phyloP scores from a whole-genome alignment of 2,797 vertebrate genomes.

The Manis crassicaudata region DNA sequence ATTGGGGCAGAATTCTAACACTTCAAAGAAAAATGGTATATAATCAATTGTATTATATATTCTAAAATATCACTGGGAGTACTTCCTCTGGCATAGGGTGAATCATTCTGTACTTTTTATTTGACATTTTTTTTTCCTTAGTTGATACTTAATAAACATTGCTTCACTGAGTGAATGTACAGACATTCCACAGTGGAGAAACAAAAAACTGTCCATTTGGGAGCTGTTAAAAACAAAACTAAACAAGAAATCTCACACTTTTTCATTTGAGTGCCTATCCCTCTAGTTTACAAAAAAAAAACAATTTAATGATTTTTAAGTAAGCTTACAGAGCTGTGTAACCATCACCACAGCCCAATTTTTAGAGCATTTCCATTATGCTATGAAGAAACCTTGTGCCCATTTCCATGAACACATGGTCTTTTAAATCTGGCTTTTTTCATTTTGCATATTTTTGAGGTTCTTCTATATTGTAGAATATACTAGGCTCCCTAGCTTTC shows the following conservation, averaged over 20 bases:
- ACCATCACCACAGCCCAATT: background rate
- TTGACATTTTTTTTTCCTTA: background rate
- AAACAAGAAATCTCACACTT: background rate
- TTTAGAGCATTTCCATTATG: background rate
- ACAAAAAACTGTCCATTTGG: background rate
- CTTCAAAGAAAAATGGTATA: background rate
- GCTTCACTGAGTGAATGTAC: background rate
- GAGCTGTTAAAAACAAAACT: background rate
- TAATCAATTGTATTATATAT: constrained; percentile 44
- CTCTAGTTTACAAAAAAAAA: background rate
- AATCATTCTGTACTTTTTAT: constrained; percentile 36
- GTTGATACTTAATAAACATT: background rate
- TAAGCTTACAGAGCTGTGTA: background rate
- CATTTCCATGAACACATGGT: background rate
- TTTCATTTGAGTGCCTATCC: background rate
- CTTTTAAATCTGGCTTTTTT: background rate
- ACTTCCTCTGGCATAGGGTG: constrained; percentile 60
- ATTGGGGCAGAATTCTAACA: constrained; percentile 42
- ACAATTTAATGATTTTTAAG: background rate
- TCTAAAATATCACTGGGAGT: constrained; percentile 48
- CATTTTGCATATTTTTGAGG: background rate
- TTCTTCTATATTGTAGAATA: background rate
- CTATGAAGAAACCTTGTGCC: background rate
- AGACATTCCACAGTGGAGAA: background rate
- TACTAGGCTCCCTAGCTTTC: background rate